Base-by-base conservation (phyloP, 1,140 invertebrate species). In the Ladona fulva region DNA sequence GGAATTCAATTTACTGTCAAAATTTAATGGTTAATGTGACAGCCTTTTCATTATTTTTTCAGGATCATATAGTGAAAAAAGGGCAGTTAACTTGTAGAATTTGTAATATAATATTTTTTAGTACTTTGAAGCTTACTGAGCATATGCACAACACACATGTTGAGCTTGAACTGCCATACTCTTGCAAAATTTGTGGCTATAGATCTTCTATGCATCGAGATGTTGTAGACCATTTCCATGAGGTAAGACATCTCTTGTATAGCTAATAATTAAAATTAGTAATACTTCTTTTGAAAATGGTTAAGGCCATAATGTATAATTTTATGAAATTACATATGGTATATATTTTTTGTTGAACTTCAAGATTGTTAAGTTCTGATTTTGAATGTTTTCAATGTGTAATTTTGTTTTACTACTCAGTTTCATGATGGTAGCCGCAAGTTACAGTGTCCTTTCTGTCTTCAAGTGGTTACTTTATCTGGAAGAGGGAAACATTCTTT, bases 101-200 rank as follows among this genome's bases (percentile, higher is more conserved):
- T 24, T 86, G 85, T 78, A 42, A 80, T n/a, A 80, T 84, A 29
- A 78, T 79, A 42, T 83, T 84, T 59, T 78, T 77, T 19, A 76
- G 79, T 12, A 79, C 79, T 29, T 74, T 73, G 0, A 76, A 77
- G 24, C 85, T 95, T 11, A 89, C 92, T 0, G 88, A 91, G 80
- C 94, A 95, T 83, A 89, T 95, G 87, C 90, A 92, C 78, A 89
- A 89, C 78, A 89, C 89, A 79, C 94, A 95, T 85, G 87, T 88
- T 78, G 90, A 90, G 25, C 87, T 90, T 6, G 94, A 95, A 83
- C 87, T 95, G 84, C 94, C 94, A 0, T 96, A 95, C 83, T 85
- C 86, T 52, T 95, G 94, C 83, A 89, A 89, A 25, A 88, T 88
- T 29, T 95, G 94, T 81, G 85, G 87, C 75, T 94, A 92, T 84